Base-by-base conservation (phyloP, 2,797 vertebrate species). In the Salmo trutta region DNA sequence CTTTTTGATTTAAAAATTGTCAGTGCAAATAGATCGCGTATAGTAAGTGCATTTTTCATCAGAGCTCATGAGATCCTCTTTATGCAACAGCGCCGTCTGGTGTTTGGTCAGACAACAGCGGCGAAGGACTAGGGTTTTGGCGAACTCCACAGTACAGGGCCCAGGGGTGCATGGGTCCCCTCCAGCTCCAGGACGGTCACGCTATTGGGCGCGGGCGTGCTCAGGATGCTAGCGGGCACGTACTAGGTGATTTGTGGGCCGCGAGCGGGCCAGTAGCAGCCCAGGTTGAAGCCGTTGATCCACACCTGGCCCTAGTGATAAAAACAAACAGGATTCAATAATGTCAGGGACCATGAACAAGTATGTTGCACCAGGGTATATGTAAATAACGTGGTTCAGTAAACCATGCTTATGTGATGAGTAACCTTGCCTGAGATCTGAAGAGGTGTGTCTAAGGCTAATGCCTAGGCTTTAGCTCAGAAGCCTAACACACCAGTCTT, bases 261-360 rank as follows among this genome's bases (percentile, higher is more conserved):
- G 71, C 90, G 90, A 1, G 79, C 87, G 0, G 97, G 96, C 98
- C 97, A 99, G 85, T 98, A 99, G 33, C 98, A 97, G 47, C 98
- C 98, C 6, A 99, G 81, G 72, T 99, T 99, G 84, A 98, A 96
- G 59, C 97, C 97, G 0, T 99, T 99, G 76, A 99, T 97, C 98
- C 98, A 99, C 71, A 99, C 92, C 84, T 99, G 98, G 16, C 98
- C 98, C 98, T 99, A 88, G 51, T 0, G 1, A 67, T 24, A 33
- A 3, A 31, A 33, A 67, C 19, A 33, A 67, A 4, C 8, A 8
- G 3, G 56, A 59, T 59, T 6, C 56, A 59, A 6, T 59, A n/a
- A 5, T n/a, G 19, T 59, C 56, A 8, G 56, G 56, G 56, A 59
- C 19, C 19, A 56, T 47, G 41, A 47, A 47, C 41, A 47, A 12